Percentiles rank a stretch among this genome's conserved stretches.
Conservation (phyloP, 2,113 vertebrate species). For the Pituophis catenifer region DNA sequence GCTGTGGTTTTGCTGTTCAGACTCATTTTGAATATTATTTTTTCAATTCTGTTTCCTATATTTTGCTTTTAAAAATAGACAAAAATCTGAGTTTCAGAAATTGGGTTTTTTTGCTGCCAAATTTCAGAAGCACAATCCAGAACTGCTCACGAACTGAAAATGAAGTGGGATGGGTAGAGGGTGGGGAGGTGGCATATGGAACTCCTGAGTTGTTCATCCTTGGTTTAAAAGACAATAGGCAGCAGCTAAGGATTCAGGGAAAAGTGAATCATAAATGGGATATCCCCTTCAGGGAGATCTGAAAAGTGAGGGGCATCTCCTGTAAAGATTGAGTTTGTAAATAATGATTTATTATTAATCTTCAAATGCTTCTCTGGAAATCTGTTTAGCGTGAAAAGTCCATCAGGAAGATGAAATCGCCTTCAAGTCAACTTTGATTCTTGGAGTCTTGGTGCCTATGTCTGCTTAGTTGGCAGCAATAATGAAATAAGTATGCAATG, state of each 20-base stretch:
- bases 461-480: neutral
- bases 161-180: neutral
- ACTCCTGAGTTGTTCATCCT: neutral
- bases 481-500: neutral
- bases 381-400: neutral
- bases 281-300: neutral
- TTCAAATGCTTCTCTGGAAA: neutral
- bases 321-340: neutral
- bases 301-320: neutral
- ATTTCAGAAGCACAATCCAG: neutral
- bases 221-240: neutral
- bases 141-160: neutral
- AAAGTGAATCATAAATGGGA: neutral
- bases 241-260: neutral
- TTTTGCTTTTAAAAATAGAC: neutral
- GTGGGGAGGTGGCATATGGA: neutral
- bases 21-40: neutral
- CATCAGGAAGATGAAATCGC: neutral
- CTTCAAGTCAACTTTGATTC: neutral
- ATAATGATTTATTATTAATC: neutral
- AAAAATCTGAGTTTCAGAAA: neutral
- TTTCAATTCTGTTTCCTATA: neutral
- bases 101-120: neutral
- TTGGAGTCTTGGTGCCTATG: neutral
- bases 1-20: neutral